Conservation (phyloP, 2,888 invertebrate genomes). For the Himalopsyche japonica region DNA sequence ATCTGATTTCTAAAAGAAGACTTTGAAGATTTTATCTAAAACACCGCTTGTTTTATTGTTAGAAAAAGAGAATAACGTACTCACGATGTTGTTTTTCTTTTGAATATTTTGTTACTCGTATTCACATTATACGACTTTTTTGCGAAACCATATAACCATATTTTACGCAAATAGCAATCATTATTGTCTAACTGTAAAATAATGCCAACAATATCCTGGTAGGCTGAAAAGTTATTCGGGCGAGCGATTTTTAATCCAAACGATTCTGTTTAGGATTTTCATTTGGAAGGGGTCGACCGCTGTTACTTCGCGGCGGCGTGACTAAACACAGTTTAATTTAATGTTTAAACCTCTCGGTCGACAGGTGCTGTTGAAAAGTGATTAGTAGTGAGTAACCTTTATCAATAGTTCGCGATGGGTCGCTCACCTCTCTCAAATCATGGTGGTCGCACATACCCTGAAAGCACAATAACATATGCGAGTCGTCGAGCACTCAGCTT, state of each 20-base stretch:
- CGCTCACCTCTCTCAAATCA: not conserved
- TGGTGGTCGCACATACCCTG: not conserved
- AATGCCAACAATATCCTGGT: not conserved
- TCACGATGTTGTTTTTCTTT: too few relatives aligned
- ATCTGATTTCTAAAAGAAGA: too few relatives aligned
- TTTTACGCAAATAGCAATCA: too few relatives aligned
- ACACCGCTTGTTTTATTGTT: too few relatives aligned
- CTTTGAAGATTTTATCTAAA: too few relatives aligned
- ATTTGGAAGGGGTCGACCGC: not conserved
- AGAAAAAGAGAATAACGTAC: too few relatives aligned
- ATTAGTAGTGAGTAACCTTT: not conserved
- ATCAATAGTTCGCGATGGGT: not conserved
- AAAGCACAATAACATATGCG: not conserved
- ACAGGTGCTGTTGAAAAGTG: not conserved
- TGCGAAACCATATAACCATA: too few relatives aligned
- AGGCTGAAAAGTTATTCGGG: not conserved
- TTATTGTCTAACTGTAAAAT: too few relatives aligned
- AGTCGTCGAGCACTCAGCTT: not conserved
- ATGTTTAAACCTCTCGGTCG: not conserved
- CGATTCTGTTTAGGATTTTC: not conserved
- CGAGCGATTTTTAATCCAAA: not conserved
- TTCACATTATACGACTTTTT: too few relatives aligned
- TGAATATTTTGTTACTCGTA: too few relatives aligned
- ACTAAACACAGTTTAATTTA: not conserved
- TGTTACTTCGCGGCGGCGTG: not conserved